Percentiles rank a stretch among this genome's conserved stretches.
Evolutionary conservation across 2,113 vertebrate species (phyloP).

Genomic region (Synchiropus splendidus): DNA sequence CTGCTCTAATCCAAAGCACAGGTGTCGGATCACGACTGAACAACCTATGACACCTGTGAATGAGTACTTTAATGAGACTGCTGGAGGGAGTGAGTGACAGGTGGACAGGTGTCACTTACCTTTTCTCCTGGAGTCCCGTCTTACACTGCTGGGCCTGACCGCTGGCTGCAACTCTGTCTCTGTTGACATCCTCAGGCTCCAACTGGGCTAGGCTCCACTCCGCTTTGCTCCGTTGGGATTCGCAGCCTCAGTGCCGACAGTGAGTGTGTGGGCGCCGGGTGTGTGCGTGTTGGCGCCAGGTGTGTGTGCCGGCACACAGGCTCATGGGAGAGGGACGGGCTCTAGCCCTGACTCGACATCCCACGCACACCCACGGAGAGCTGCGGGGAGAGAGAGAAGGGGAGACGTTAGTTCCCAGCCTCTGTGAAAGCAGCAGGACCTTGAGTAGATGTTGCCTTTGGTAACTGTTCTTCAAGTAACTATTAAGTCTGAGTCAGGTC

Average conservation of each 20-base stretch:
- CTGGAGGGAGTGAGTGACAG: too few species aligned
- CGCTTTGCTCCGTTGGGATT: constrained; percentile 42
- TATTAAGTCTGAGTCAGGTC: background rate
- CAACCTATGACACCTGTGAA: too few species aligned
- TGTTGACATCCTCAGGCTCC: constrained; percentile 90
- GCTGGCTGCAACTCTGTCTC: constrained; percentile 99
- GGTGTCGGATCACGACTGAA: too few species aligned
- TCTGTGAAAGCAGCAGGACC: constrained; percentile 8
- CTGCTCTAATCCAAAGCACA: too few species aligned
- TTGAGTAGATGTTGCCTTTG: constrained; percentile 44
- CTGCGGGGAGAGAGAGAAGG: constrained; percentile 24
- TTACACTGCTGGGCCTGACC: constrained; percentile 97
- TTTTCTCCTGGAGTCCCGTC: constrained; percentile 98
- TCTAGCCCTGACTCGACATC: constrained; percentile 78
- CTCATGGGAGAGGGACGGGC: constrained; percentile 85
- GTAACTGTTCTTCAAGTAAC: constrained; percentile 29
- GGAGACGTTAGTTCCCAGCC: constrained; percentile 8
- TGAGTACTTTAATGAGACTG: too few species aligned
- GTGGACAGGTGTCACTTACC: too few species aligned
- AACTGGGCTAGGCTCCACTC: constrained; percentile 43
- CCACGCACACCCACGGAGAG: constrained; percentile 74
- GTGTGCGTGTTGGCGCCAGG: constrained; percentile 58
- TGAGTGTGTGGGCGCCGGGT: constrained; percentile 51
- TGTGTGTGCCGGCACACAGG: constrained; percentile 72
- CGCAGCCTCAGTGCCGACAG: constrained; percentile 47